phyloP scores from a whole-genome alignment of 2,797 vertebrate genomes.

The Xiphophorus birchmanni region DNA sequence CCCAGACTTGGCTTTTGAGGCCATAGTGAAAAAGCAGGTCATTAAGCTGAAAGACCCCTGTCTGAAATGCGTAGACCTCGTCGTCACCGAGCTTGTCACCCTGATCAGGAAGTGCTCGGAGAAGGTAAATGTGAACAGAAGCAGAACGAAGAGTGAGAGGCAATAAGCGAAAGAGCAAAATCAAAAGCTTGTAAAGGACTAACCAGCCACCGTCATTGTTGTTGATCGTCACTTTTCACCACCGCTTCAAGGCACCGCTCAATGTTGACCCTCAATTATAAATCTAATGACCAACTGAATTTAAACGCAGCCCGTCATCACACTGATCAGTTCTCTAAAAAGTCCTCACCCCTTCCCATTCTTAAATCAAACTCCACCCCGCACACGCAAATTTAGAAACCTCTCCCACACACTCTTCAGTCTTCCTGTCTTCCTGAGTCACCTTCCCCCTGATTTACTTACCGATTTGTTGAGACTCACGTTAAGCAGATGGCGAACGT shows the following conservation, averaged over 20 bases:
- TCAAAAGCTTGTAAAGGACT: constrained; percentile 19
- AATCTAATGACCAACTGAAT: neutral
- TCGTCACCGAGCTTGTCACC: constrained; percentile 88
- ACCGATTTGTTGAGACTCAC: constrained; percentile 19
- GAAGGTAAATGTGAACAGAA: constrained; percentile 82
- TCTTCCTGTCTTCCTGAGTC: constrained; percentile 21
- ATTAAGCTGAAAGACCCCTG: constrained; percentile 93
- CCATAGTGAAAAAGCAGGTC: constrained; percentile 94
- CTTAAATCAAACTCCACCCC: constrained; percentile 28
- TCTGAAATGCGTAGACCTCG: constrained; percentile 93
- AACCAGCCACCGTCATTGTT: constrained; percentile 42
- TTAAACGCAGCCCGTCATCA: constrained; percentile 29
- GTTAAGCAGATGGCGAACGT: constrained; percentile 34
- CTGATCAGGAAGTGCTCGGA: constrained; percentile 91
- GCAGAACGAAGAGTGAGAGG: neutral
- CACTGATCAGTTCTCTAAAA: constrained; percentile 36
- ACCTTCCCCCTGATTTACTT: constrained; percentile 9
- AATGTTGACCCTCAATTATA: constrained; percentile 13
- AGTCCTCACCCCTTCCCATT: constrained; percentile 29
- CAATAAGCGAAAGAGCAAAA: constrained; percentile 7
- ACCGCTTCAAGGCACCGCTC: constrained; percentile 49
- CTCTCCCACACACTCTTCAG: neutral
- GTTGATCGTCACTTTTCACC: constrained; percentile 22
- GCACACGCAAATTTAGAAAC: constrained; percentile 11
- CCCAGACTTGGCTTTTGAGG: constrained; percentile 92